phyloP scores from a whole-genome alignment of 2,888 invertebrate genomes.

The Gonocerus acuteangulatus region DNA sequence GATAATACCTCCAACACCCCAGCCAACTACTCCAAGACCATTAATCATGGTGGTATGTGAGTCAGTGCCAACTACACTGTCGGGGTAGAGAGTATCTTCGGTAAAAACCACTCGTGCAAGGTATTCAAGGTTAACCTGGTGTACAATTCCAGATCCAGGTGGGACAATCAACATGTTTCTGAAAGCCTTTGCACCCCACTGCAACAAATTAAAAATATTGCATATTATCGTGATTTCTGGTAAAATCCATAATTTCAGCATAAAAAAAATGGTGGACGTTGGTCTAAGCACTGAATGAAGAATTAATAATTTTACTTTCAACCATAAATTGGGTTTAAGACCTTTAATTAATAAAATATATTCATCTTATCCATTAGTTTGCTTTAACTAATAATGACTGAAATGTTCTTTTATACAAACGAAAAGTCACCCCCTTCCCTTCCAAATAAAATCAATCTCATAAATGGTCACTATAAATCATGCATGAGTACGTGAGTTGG shows the following conservation, averaged over 20 bases:
- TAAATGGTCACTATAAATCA: no score
- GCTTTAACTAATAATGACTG: no score
- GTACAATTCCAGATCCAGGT: constrained; percentile 95
- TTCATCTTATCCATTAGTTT: no score
- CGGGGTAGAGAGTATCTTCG: constrained; percentile 65
- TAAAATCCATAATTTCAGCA: neutral
- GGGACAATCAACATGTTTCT: constrained; percentile 95
- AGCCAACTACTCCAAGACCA: constrained; percentile 90
- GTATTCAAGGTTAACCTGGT: constrained; percentile 96
- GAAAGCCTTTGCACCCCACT: constrained; percentile 96
- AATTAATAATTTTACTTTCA: neutral
- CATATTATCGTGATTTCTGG: neutral
- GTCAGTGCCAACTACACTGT: constrained; percentile 94
- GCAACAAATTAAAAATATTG: constrained; percentile 40
- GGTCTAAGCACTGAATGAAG: neutral
- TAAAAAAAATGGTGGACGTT: neutral
- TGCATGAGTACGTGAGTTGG: no score
- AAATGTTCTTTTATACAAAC: no score
- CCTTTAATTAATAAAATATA: no score
- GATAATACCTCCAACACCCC: constrained; percentile 87
- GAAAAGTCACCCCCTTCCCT: no score
- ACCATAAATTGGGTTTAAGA: no score
- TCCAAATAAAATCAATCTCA: no score
- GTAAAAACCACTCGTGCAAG: constrained; percentile 84
- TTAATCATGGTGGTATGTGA: constrained; percentile 99